phyloP scores from a whole-genome alignment of 2,113 vertebrate species.

The Nibea albiflora region DNA sequence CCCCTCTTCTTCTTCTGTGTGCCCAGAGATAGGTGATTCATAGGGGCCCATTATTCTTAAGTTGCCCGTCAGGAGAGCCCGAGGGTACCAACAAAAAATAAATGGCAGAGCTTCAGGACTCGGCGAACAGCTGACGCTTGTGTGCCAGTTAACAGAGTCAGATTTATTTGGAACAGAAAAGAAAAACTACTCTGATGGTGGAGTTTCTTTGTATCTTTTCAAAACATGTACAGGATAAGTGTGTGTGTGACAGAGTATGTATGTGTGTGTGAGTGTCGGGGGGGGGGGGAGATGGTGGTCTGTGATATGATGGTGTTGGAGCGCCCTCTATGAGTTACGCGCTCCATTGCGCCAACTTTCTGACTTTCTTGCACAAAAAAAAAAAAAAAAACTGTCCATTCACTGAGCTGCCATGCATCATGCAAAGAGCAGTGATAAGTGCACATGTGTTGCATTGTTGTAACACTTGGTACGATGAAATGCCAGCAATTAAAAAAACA shows the following conservation, averaged over 20 bases:
- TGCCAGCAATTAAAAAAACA: not conserved
- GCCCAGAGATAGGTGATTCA: conserved; percentile 64
- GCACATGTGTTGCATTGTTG: accelerated
- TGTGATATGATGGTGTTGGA: conserved; percentile 76
- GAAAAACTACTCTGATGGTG: too few relatives aligned
- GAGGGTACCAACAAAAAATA: not conserved
- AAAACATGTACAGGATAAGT: not conserved
- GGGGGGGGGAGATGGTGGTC: not conserved
- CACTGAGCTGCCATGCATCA: not conserved
- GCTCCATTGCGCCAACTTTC: conserved; percentile 2
- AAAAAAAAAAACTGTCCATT: not conserved
- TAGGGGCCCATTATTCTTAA: conserved; percentile 58
- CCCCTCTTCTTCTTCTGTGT: conserved; percentile 33
- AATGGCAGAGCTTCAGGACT: not conserved
- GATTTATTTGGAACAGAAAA: not conserved
- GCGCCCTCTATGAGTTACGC: conserved; percentile 80
- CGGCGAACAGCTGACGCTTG: conserved; percentile 62
- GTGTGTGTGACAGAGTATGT: conserved; percentile 11
- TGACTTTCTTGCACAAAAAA: not conserved
- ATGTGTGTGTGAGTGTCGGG: conserved; percentile 15
- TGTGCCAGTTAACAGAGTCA: conserved; percentile 37
- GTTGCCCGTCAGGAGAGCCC: conserved; percentile 24
- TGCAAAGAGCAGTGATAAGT: not conserved
- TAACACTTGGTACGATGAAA: not conserved
- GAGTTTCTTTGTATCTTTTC: conserved; percentile 7